phyloP scores from a whole-genome alignment of 23 tunicate genomes.

The Styela plicata region DNA sequence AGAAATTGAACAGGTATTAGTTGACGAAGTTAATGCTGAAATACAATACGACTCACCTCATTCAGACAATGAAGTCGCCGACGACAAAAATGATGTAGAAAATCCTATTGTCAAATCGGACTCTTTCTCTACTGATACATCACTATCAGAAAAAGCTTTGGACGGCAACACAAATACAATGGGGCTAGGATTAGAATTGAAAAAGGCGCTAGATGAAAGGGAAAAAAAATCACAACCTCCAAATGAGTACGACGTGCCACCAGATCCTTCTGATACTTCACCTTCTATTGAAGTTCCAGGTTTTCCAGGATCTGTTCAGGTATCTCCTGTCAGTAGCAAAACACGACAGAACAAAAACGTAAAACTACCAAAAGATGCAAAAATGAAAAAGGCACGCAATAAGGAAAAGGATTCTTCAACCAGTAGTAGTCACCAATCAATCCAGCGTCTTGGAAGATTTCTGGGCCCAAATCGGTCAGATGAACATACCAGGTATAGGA shows the following conservation, averaged over 20 bases:
- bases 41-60: not conserved
- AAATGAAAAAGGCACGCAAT: not conserved
- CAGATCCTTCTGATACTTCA: not conserved
- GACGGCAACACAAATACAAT: not conserved
- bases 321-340: not conserved
- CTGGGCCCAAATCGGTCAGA: not conserved
- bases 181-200: not conserved
- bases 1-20: not conserved
- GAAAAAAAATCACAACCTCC: not conserved
- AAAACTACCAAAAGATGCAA: not conserved
- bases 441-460: not conserved
- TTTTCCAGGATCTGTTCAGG: slow-evolving; percentile 13
- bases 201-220: not conserved
- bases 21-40: not conserved
- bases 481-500: not conserved
- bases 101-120: not conserved
- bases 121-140: not conserved
- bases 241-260: not conserved
- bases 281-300: not conserved
- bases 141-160: too few relatives aligned
- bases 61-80: not conserved
- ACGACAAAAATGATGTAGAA: not conserved
- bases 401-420: not conserved
- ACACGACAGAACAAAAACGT: not conserved
- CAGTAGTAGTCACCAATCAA: not conserved